phyloP scores from a whole-genome alignment of 2,113 vertebrate species.

The Stigmatopora nigra region DNA sequence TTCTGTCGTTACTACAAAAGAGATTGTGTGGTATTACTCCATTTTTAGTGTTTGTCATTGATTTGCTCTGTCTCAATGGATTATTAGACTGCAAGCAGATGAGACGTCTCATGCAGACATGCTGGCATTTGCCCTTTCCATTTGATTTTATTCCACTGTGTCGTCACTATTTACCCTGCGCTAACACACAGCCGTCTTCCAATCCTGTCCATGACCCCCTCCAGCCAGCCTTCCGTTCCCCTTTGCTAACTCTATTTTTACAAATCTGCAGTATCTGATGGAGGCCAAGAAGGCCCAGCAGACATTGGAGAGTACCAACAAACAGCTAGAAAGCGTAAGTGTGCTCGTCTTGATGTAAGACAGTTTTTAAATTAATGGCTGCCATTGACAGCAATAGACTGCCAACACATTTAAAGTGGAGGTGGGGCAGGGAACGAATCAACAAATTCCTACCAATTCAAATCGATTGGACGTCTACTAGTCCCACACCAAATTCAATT shows the following conservation, averaged over 20 bases:
- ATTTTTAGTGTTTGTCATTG: too few relatives aligned
- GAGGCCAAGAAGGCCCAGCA: conserved; percentile 85
- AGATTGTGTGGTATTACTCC: too few relatives aligned
- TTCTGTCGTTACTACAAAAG: too few relatives aligned
- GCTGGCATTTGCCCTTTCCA: conserved; percentile 46
- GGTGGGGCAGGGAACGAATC: too few relatives aligned
- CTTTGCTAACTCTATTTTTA: conserved; percentile 48
- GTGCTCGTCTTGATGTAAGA: not conserved
- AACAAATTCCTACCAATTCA: too few relatives aligned
- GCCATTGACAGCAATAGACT: too few relatives aligned
- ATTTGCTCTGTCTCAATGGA: conserved; percentile 31
- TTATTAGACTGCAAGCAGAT: conserved; percentile 39
- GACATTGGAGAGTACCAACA: conserved; percentile 79
- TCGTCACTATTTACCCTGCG: conserved; percentile 51
- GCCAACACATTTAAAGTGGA: too few relatives aligned
- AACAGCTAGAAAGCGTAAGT: conserved; percentile 84
- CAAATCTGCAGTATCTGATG: conserved; percentile 73
- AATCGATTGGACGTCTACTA: too few relatives aligned
- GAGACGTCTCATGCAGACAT: conserved; percentile 36
- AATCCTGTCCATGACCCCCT: conserved; percentile 32
- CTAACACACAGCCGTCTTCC: conserved; percentile 20
- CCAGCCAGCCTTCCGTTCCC: not conserved
- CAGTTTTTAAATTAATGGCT: not conserved
- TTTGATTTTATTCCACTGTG: conserved; percentile 33
- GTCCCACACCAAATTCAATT: too few relatives aligned